Conservation (phyloP, 1,140 invertebrate species). For the Bombus waltoni region DNA sequence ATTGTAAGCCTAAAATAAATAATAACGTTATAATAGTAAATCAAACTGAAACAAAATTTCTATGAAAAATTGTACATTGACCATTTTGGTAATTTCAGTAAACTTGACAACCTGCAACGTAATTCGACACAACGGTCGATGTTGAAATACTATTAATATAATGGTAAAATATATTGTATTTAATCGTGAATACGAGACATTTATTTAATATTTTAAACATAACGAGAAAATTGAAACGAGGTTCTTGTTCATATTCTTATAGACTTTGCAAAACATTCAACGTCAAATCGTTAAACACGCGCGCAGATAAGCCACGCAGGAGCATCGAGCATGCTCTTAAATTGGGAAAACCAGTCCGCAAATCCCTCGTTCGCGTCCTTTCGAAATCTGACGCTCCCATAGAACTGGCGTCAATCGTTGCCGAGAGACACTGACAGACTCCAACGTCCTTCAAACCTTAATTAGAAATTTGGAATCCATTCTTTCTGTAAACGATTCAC, state of each 20-base stretch:
- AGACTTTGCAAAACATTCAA: no score
- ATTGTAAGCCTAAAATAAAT: no score
- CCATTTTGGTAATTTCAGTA: not conserved
- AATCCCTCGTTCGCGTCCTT: slow-evolving; percentile 5
- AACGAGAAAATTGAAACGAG: no score
- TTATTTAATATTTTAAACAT: no score
- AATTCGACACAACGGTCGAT: not conserved
- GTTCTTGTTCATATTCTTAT: not conserved
- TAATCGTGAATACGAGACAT: no score
- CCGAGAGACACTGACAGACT: not conserved
- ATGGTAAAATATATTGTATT: no score
- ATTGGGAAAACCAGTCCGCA: not conserved
- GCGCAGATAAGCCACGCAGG: not conserved
- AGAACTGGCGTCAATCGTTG: not conserved
- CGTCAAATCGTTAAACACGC: no score
- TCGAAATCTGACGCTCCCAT: not conserved
- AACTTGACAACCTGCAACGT: not conserved
- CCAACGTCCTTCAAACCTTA: not conserved
- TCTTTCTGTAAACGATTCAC: not conserved
- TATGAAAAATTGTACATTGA: not conserved
- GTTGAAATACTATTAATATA: no score
- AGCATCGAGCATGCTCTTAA: not conserved
- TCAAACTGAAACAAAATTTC: not conserved
- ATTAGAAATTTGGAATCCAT: not conserved
- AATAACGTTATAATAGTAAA: no score